Evolutionary conservation across 2,888 invertebrate genomes (phyloP).

Genomic region (Ornithoptera alexandrae): DNA sequence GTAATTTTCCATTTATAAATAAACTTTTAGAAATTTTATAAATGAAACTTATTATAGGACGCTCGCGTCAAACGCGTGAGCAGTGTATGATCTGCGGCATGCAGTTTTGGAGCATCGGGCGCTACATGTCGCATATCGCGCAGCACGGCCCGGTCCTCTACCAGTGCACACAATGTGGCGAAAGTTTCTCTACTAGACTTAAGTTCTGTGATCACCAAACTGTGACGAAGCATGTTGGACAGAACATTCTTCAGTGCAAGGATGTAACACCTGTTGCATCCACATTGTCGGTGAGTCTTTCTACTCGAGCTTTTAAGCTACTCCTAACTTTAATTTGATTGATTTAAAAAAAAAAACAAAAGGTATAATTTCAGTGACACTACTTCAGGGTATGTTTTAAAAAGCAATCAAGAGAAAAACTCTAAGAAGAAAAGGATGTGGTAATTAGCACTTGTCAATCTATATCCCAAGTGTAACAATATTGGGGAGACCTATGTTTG

Average conservation of each 20-base stretch:
- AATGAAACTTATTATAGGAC: conserved; percentile 42
- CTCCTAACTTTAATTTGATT: too few relatives aligned
- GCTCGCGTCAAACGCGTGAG: conserved; percentile 56
- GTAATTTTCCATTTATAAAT: not conserved
- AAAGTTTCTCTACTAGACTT: conserved; percentile 70
- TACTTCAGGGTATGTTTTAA: too few relatives aligned
- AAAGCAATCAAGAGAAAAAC: too few relatives aligned
- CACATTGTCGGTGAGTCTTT: conserved; percentile 3
- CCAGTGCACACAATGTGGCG: conserved; percentile 78
- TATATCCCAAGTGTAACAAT: too few relatives aligned
- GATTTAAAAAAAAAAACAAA: too few relatives aligned
- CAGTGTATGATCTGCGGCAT: conserved; percentile 73
- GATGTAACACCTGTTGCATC: conserved; percentile 21
- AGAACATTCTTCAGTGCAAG: conserved; percentile 50
- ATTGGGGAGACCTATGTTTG: too few relatives aligned
- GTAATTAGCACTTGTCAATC: too few relatives aligned
- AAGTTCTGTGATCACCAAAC: conserved; percentile 80
- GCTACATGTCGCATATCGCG: conserved; percentile 79
- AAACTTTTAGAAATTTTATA: not conserved
- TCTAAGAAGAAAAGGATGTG: too few relatives aligned
- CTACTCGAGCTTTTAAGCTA: too few relatives aligned
- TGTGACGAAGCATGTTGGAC: conserved; percentile 74
- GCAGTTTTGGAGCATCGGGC: conserved; percentile 66
- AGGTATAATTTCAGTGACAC: too few relatives aligned
- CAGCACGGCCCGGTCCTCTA: conserved; percentile 82